phyloP scores from a whole-genome alignment of 2,888 invertebrate genomes.

The Schrankia costaestrigalis region DNA sequence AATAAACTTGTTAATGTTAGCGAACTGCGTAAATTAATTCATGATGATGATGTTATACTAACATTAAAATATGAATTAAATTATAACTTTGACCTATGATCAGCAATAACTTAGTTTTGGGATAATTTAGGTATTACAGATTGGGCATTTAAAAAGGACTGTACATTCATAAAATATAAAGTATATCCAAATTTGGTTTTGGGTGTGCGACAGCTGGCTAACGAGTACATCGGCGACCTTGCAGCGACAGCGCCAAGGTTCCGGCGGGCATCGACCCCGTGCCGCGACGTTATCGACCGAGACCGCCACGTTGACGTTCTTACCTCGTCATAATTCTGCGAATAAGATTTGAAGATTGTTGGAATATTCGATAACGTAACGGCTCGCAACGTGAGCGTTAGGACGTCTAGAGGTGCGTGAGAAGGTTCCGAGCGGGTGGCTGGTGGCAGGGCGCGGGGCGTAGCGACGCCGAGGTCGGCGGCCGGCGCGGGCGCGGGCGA shows the following conservation, averaged over 20 bases:
- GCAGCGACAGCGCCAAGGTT: constrained; percentile 55
- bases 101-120: too few relatives aligned
- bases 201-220: constrained; percentile 37
- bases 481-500: constrained; percentile 27
- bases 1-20: constrained; percentile 14
- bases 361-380: constrained; percentile 11
- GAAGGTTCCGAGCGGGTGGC: constrained; percentile 15
- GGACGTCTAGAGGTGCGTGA: constrained; percentile 22
- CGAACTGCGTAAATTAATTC: constrained; percentile 6
- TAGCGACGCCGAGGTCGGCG: constrained; percentile 20
- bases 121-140: too few relatives aligned
- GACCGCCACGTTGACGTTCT: constrained; percentile 19
- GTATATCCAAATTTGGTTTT: constrained; percentile 6
- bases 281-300: constrained; percentile 40
- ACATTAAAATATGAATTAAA: too few relatives aligned
- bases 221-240: constrained; percentile 40
- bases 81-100: too few relatives aligned
- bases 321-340: constrained; percentile 7
- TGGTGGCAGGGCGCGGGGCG: constrained; percentile 9
- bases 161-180: too few relatives aligned
- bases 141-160: too few relatives aligned
- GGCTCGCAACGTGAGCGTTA: constrained; percentile 12
- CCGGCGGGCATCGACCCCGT: constrained; percentile 48
- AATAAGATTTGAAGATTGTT: constrained; percentile 7
- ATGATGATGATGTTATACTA: too few relatives aligned